Conservation (phyloP, 2,113 vertebrate species). For the Colinus virginianus region DNA sequence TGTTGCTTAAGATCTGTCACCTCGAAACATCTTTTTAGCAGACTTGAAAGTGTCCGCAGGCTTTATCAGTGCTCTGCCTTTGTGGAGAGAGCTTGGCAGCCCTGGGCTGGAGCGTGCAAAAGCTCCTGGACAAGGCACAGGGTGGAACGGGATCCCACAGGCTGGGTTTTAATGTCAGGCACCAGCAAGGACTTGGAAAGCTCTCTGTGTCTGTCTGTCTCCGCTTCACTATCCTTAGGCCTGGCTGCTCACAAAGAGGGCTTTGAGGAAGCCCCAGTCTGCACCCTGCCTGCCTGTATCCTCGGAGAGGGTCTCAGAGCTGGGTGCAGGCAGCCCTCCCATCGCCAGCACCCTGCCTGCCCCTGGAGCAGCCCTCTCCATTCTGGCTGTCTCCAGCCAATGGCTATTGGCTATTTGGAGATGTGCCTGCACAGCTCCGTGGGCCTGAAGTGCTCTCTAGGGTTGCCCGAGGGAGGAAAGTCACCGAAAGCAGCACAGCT, state of each 20-base stretch:
- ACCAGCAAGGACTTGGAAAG: neutral
- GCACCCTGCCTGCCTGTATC: neutral
- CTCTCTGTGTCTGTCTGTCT: neutral
- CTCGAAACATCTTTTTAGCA: conserved; percentile 64
- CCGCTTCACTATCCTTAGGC: neutral
- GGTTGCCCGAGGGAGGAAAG: neutral
- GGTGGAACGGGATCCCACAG: fast-evolving
- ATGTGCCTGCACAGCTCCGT: neutral
- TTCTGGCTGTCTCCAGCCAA: neutral
- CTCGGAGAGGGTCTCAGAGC: neutral
- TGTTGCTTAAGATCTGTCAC: conserved; percentile 69
- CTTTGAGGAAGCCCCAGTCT: neutral
- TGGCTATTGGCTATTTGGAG: too few relatives aligned
- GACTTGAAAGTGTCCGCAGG: conserved; percentile 44
- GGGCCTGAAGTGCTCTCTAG: too few relatives aligned
- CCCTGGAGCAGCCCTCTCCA: neutral
- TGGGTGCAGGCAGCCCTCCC: neutral
- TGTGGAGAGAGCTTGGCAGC: neutral
- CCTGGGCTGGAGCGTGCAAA: neutral
- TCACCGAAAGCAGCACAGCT: neutral
- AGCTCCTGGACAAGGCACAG: neutral
- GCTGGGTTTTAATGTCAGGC: neutral
- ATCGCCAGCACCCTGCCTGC: fast-evolving
- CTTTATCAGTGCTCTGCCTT: neutral
- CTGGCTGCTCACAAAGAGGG: neutral